Evolutionary conservation across 1,140 invertebrate species (phyloP), one percentile per base, ranked within the genome.

Genomic region (Dinoponera quadriceps): DNA sequence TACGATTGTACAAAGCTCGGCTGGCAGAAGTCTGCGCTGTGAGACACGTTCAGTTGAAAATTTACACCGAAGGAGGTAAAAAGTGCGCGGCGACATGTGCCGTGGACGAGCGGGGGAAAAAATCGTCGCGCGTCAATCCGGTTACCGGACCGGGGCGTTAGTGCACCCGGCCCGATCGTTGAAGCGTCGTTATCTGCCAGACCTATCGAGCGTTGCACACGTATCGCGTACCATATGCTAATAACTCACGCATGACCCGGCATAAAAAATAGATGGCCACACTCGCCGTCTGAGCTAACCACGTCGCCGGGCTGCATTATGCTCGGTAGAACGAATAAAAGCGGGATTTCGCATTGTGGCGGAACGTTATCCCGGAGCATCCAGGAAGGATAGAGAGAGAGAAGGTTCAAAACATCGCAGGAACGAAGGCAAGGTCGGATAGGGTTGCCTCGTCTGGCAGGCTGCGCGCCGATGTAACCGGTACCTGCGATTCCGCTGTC

Each of bases 161-260:
- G 75, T 87, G 55, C 78, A 75, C 82, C 87, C 90, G 87, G 90
- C 91, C n/a, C n/a, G 87, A 90, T 88, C 81, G 66, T 22, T 59
- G 59, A 63, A 89, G 85, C 82, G 29, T 69, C 63, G 60, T 88
- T 93, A 93, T 93, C 92, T 91, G 62, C 33, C 86, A 86, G 85
- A 71, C 89, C 89, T 89, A 93, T 93, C 92, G 89, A 91, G 91
- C 91, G 92, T 91, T n/a, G n/a, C n/a, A 89, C 89, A 85, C 55
- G 55, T 71, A 71, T 38, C n/a, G 33, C 25, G 91, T 91, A 90
- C 90, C 89, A 92, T 91, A 93, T 93, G 92, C 90, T 93, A 93
- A 93, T 93, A 93, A 92, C 88, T 93, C 90, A 92, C 90, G 91
- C 92, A 91, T 85, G 89, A 88, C 66, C 90, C 55, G 75, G 11